A percentile compares a stretch with the other conserved stretches of the same genome.
Evolutionary conservation across 1,140 invertebrate genomes (phyloP).

Genomic region (Armadillidium nasatum): DNA sequence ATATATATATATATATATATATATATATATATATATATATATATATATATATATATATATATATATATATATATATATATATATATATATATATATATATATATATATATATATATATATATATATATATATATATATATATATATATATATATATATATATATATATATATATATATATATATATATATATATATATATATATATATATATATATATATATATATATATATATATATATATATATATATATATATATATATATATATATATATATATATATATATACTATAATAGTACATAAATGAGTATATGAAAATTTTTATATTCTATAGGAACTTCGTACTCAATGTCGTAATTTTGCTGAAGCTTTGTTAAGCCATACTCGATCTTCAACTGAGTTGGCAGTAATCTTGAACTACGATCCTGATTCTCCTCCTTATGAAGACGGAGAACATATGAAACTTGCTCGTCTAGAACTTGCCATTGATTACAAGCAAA

Average conservation of each 20-base stretch:
- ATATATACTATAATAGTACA: too few species aligned
- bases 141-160: not conserved
- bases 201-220: not conserved
- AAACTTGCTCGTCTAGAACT: slow-evolving; percentile 75
- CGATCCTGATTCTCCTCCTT: slow-evolving; percentile 62
- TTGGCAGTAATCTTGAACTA: slow-evolving; percentile 86
- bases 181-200: not conserved
- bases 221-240: not conserved
- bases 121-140: not conserved
- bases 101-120: not conserved
- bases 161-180: not conserved
- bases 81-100: not conserved
- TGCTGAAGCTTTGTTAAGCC: slow-evolving; percentile 80
- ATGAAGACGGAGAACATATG: slow-evolving; percentile 66
- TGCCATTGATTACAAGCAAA: slow-evolving; percentile 88
- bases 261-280: too few species aligned
- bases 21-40: not conserved
- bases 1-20: slow-evolving; percentile 2
- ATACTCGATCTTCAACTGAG: slow-evolving; percentile 83
- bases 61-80: slow-evolving; percentile 20
- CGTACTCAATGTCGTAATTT: slow-evolving; percentile 82
- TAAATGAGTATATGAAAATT: too few species aligned
- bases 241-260: slow-evolving; percentile 45
- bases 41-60: not conserved
- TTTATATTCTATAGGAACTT: slow-evolving; percentile 54